A percentile compares a stretch with the other conserved stretches of the same genome.
Conservation (phyloP, 2,888 invertebrate species). For the Eupithecia subfuscata region DNA sequence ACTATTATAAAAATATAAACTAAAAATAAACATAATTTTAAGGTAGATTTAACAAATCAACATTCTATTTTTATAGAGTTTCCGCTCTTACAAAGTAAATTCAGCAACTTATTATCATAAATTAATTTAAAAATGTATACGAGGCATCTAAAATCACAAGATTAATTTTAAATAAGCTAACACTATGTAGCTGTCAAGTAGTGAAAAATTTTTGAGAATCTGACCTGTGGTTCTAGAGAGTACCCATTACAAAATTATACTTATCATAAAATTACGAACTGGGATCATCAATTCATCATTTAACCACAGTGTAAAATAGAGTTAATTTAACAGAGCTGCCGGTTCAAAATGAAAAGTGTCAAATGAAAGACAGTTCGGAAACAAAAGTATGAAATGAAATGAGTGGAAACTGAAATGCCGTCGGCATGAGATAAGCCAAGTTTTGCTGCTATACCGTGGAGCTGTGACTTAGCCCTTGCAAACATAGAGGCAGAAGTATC, state of each 20-base stretch:
- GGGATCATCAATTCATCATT: background rate
- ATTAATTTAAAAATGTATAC: too few relatives aligned
- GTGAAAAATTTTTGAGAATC: background rate
- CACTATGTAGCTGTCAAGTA: background rate
- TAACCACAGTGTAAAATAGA: background rate
- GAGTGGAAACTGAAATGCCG: slow-evolving; percentile 45
- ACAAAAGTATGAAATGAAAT: slow-evolving; percentile 34
- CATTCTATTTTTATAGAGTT: too few relatives aligned
- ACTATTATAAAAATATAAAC: too few relatives aligned
- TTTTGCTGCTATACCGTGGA: slow-evolving; percentile 34
- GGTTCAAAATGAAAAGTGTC: slow-evolving; percentile 33
- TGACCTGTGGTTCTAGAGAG: background rate
- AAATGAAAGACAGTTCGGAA: slow-evolving; percentile 47
- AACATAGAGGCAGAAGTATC: background rate
- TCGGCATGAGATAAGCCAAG: slow-evolving; percentile 54
- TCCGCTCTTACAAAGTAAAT: too few relatives aligned
- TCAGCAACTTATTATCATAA: too few relatives aligned
- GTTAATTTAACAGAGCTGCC: slow-evolving; percentile 1
- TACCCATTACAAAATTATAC: background rate
- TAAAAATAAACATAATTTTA: too few relatives aligned
- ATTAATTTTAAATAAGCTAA: too few relatives aligned
- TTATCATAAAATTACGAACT: background rate
- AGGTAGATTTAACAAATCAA: too few relatives aligned
- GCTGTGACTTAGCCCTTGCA: background rate
- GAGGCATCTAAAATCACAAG: too few relatives aligned